Base-by-base conservation (phyloP, 2,113 vertebrate genomes). In the Clinocottus analis region DNA sequence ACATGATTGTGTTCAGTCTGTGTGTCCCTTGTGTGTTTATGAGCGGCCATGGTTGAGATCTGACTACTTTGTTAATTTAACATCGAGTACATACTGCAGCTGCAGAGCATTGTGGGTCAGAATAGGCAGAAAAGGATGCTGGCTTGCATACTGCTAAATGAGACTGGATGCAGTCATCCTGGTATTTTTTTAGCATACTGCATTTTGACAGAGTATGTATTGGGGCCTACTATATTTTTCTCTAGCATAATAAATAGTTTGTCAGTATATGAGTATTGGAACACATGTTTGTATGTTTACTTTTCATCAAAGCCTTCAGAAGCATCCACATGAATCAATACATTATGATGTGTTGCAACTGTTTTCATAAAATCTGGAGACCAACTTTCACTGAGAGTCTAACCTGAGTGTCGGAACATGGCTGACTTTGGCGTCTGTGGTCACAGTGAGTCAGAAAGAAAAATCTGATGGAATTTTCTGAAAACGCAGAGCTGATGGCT, bases 401-500 rank as follows among this genome's bases (percentile, higher is more conserved):
- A 74, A 77, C 33, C 62, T 29, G 23, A 75, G 77, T 79, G 84
- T 75, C 83, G 29, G 14, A 87, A 79, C 33, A 67, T 39, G 56
- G 53, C 43, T 49, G 58, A 35, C 6, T 85, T 77, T 72, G 82
- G 74, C 37, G 5, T 59, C 23, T 75, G 87, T 77, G 90, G 90
- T 86, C 62, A 63, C 19, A 64, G 55, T 94, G 93, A 94, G 79
- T 92, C 91, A 95, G 67, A 85, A 4, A 76, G 71, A 83, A 84
- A 85, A 73, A 12, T 79, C 51, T 69, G 49, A 19, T 25, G 74
- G 66, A 79, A 59, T 76, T 84, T 83, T 83, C 27, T 58, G 45
- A 9, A 75, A 61, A 79, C 37, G 69, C 51, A 76, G 17, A 62
- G 25, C 43, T 47, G 19, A 41, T 45, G 33, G 43, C 43, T 45